phyloP scores from a whole-genome alignment of 2,113 vertebrate species.

The Melanerpes aurifrons region DNA sequence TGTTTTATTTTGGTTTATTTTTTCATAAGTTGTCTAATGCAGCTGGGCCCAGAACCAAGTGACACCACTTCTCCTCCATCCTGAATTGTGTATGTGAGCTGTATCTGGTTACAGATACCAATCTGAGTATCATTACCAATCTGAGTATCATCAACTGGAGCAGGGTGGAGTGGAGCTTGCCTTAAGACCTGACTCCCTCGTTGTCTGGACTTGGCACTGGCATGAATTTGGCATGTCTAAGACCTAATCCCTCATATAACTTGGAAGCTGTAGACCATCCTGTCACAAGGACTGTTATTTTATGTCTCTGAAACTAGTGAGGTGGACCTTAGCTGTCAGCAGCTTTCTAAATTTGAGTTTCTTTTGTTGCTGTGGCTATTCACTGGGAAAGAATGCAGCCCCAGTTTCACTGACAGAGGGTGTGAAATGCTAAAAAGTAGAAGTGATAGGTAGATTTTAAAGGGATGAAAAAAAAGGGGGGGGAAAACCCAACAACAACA shows the following conservation, averaged over 20 bases:
- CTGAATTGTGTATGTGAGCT: not conserved
- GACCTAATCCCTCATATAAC: not conserved
- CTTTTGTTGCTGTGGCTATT: slow-evolving; percentile 47
- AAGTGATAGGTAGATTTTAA: slow-evolving; percentile 18
- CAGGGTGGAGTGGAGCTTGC: not conserved
- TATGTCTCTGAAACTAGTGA: not conserved
- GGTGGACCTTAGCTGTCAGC: not conserved
- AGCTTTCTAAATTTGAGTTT: slow-evolving; percentile 33
- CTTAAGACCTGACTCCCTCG: not conserved
- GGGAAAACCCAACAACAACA: not conserved
- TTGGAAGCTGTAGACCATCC: not conserved
- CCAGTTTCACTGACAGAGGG: not conserved
- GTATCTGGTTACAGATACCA: slow-evolving; percentile 23
- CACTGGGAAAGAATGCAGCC: slow-evolving; percentile 23
- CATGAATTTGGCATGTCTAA: not conserved
- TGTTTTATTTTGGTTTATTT: not conserved
- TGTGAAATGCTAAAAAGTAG: slow-evolving; percentile 37
- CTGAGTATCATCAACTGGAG: not conserved
- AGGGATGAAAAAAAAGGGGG: not conserved
- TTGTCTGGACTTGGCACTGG: not conserved
- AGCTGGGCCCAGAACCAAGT: slow-evolving; percentile 17
- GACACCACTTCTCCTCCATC: not conserved
- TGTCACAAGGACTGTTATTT: not conserved
- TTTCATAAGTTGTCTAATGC: not conserved
- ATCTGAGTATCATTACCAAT: slow-evolving; percentile 25